Evolutionary conservation across 2,113 vertebrate genomes (phyloP).

Genomic region (Hippocampus zosterae): DNA sequence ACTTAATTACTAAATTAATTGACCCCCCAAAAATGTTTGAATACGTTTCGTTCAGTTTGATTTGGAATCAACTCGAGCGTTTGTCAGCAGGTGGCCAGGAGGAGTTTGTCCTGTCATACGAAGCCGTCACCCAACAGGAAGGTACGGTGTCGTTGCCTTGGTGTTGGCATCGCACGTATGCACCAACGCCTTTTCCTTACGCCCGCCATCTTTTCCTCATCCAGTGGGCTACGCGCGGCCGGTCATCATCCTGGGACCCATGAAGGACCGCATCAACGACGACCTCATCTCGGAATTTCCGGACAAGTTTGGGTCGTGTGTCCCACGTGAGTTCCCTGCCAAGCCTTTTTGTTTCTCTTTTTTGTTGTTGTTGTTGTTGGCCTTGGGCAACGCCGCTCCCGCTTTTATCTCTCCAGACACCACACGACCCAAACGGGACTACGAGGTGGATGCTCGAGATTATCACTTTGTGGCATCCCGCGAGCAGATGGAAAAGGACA

Average conservation of each 20-base stretch:
- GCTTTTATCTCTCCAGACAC: constrained; percentile 74
- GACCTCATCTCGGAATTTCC: constrained; percentile 98
- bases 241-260: constrained; percentile 95
- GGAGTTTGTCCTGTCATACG: constrained; percentile 93
- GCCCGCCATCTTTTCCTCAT: too few relatives aligned
- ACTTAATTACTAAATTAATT: too few relatives aligned
- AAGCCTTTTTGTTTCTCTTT: background rate
- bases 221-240: constrained; percentile 91
- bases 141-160: constrained; percentile 43
- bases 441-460: constrained; percentile 92
- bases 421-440: constrained; percentile 94
- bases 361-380: background rate
- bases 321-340: constrained; percentile 83
- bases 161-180: background rate
- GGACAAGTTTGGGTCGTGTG: constrained; percentile 96
- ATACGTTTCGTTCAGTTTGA: too few relatives aligned
- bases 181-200: too few relatives aligned
- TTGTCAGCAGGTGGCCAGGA: constrained; percentile 86
- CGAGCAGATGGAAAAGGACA: constrained; percentile 98
- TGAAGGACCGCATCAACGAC: constrained; percentile 97
- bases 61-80: background rate
- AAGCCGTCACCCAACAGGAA: constrained; percentile 93
- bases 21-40: too few relatives aligned
- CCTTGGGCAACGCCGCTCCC: too few relatives aligned
- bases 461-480: constrained; percentile 94